Conservation (phyloP, 92 coral and sea anemone species). For the Epizoanthus illoricatus region DNA sequence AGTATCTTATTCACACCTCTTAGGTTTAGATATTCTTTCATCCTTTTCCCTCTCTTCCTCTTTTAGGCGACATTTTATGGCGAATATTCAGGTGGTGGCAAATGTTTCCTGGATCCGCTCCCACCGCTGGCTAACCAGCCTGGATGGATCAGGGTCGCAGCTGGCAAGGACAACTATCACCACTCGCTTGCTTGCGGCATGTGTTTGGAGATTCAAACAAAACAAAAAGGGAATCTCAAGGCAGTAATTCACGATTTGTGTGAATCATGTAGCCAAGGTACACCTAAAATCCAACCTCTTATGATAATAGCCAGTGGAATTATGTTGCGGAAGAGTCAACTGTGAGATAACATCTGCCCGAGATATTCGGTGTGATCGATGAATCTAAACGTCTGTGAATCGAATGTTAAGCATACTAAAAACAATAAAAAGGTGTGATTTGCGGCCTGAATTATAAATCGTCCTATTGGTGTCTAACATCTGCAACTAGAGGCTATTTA, state of each 20-base stretch:
- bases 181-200: slow-evolving; percentile 74
- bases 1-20: background rate
- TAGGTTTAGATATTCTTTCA: too few relatives aligned
- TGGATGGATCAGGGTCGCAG: slow-evolving; percentile 64
- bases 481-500: too few relatives aligned
- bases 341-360: too few relatives aligned
- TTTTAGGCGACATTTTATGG: slow-evolving; percentile 64
- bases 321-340: too few relatives aligned
- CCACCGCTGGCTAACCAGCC: slow-evolving; percentile 62
- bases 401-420: too few relatives aligned
- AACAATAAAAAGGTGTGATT: too few relatives aligned
- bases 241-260: slow-evolving; percentile 69
- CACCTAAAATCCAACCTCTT: background rate
- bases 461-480: too few relatives aligned
- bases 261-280: slow-evolving; percentile 72
- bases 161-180: slow-evolving; percentile 67
- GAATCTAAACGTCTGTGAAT: too few relatives aligned
- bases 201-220: slow-evolving; percentile 61
- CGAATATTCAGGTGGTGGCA: slow-evolving; percentile 49
- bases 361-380: too few relatives aligned
- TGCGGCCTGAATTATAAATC: too few relatives aligned
- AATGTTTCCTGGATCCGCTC: slow-evolving; percentile 65
- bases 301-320: too few relatives aligned
- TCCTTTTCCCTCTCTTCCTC: background rate
- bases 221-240: slow-evolving; percentile 56